These are phyloP conservation scores for Silurus asotus DNA, from an alignment of 2,113 vertebrate genomes.

Conservation along the genomic window DNA sequence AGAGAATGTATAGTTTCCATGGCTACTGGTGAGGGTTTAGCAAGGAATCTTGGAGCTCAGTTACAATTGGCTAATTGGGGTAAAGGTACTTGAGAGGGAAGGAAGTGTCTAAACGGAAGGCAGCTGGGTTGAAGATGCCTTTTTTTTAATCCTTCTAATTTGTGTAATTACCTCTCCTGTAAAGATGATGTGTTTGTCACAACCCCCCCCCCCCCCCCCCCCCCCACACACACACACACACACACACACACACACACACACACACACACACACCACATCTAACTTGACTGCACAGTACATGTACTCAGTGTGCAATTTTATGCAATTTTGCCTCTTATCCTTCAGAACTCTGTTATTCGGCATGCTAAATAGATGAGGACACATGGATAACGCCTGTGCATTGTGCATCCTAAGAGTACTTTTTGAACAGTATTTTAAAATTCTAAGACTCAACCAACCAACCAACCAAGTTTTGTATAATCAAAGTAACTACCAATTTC, in stretches of 20 bases:
- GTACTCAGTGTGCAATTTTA: conserved; percentile 9
- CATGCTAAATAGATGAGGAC: conserved; percentile 7
- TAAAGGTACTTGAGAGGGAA: conserved; percentile 69
- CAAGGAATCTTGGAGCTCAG: conserved; percentile 62
- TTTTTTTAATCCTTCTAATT: conserved; percentile 55
- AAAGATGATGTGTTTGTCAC: conserved; percentile 66
- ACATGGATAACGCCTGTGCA: conserved; percentile 1
- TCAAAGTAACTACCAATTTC: conserved; percentile 1
- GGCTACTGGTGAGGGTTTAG: conserved; percentile 56
- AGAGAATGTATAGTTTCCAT: conserved; percentile 67
- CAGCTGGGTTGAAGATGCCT: conserved; percentile 65
- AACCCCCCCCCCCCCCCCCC: neutral
- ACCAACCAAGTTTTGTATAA: neutral
- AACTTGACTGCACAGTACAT: conserved; percentile 16
- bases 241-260: too few species aligned
- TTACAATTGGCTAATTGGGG: conserved; percentile 73
- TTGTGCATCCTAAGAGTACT: neutral
- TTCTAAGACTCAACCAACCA: neutral
- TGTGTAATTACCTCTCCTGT: conserved; percentile 67
- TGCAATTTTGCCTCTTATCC: conserved; percentile 18
- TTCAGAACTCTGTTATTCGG: conserved; percentile 15
- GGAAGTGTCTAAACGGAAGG: conserved; percentile 68
- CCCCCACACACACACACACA: too few species aligned
- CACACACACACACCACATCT: neutral
- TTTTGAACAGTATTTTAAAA: neutral